Evolutionary conservation across 2,888 invertebrate species (phyloP).

Genomic region (Nasonia oneida): DNA sequence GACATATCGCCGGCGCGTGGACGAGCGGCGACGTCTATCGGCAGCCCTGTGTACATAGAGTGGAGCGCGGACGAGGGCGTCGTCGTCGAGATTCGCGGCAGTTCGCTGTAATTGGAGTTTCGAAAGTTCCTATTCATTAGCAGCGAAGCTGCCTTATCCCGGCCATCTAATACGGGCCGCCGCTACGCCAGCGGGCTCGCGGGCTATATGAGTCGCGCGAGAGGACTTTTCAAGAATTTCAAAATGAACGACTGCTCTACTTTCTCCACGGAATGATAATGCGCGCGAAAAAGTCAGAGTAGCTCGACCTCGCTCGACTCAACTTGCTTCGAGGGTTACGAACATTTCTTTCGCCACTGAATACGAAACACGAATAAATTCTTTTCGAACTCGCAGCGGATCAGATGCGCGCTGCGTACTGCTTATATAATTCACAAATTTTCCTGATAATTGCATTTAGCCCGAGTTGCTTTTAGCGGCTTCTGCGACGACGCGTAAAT

Average conservation of each 20-base stretch:
- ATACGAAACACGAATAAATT: constrained; percentile 42
- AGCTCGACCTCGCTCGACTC: neutral
- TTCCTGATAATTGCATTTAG: no score
- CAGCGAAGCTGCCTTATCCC: constrained; percentile 72
- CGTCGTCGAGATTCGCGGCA: constrained; percentile 39
- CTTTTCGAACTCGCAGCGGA: constrained; percentile 9
- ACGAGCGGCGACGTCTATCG: neutral
- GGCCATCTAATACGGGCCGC: constrained; percentile 72
- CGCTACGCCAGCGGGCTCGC: constrained; percentile 56
- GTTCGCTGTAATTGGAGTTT: constrained; percentile 73
- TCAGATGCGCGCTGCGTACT: no score
- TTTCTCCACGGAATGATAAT: constrained; percentile 50
- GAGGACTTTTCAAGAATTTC: constrained; percentile 72
- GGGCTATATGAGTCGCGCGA: constrained; percentile 68
- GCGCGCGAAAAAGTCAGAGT: constrained; percentile 42
- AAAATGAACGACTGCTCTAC: constrained; percentile 57
- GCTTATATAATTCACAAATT: no score
- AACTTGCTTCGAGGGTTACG: constrained; percentile 37
- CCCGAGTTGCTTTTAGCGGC: no score
- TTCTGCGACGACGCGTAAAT: no score
- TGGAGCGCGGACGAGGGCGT: neutral
- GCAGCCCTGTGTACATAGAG: neutral
- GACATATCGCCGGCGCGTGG: neutral
- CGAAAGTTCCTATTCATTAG: constrained; percentile 76
- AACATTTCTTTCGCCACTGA: constrained; percentile 29